phyloP scores from a whole-genome alignment of 37 sponge, comb jelly and placozoan genomes.

The Aplysina aerophoba region DNA sequence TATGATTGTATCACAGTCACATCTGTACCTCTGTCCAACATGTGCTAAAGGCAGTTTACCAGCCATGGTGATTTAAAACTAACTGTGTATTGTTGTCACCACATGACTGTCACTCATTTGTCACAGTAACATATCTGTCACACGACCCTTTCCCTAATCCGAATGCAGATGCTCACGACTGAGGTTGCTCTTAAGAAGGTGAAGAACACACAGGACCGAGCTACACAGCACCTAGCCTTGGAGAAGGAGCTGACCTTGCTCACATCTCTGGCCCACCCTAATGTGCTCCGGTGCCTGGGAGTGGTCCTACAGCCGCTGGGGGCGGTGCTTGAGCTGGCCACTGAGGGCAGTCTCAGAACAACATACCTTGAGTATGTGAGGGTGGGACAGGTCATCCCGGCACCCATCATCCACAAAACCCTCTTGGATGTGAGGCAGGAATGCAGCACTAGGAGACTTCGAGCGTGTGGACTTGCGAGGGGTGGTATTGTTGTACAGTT shows the following conservation, averaged over 20 bases:
- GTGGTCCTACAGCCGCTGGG: conserved; percentile 63
- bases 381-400: conserved; percentile 37
- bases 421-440: conserved; percentile 25
- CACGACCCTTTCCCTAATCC: neutral
- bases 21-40: too few relatives aligned
- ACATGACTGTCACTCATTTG: too few relatives aligned
- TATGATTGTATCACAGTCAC: neutral
- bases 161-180: neutral
- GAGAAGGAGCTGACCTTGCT: conserved; percentile 76
- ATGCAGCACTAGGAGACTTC: neutral
- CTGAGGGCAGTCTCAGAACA: conserved; percentile 64
- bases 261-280: conserved; percentile 54
- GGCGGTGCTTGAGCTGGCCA: conserved; percentile 84
- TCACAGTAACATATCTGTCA: too few relatives aligned
- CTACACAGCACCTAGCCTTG: conserved; percentile 21
- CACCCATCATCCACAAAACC: conserved; percentile 40
- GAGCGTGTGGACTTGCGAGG: neutral
- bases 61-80: too few relatives aligned
- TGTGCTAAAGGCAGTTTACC: too few relatives aligned
- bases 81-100: too few relatives aligned
- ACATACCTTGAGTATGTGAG: conserved; percentile 43
- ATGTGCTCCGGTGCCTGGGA: conserved; percentile 58
- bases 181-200: conserved; percentile 20
- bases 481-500: neutral
- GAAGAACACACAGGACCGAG: neutral